These are phyloP conservation scores for Hypotaenidia philippensis DNA, from an alignment of 2,797 vertebrate genomes.

Conservation along the genomic window DNA sequence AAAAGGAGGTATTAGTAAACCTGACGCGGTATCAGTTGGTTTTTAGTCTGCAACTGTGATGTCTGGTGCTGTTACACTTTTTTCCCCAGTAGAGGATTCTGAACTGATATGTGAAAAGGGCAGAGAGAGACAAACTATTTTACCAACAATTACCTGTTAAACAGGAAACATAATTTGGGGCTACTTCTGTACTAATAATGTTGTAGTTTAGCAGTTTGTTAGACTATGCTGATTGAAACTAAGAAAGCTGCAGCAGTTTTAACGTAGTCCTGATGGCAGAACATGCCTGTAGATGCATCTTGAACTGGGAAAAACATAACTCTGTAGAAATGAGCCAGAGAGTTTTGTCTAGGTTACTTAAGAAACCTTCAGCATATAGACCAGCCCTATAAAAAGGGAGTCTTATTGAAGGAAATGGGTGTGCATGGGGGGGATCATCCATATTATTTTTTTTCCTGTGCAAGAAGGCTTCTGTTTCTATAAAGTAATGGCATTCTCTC, in stretches of 20 bases:
- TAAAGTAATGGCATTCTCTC: background rate
- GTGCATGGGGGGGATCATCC: too few relatives aligned
- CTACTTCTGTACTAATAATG: background rate
- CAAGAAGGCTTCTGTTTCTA: background rate
- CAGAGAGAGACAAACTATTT: background rate
- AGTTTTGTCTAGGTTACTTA: background rate
- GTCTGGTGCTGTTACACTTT: background rate
- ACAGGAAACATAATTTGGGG: background rate
- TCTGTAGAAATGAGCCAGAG: background rate
- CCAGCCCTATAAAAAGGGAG: background rate
- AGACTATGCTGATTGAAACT: background rate
- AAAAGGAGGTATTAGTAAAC: background rate
- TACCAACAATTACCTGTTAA: background rate
- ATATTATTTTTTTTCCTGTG: background rate
- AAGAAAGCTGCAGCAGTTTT: background rate
- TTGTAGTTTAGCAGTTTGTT: background rate
- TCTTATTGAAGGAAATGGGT: background rate
- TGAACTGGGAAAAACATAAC: background rate
- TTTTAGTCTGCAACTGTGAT: background rate
- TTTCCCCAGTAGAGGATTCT: background rate
- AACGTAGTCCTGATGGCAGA: background rate
- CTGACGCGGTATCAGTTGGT: background rate
- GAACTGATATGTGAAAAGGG: background rate
- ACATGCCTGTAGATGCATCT: background rate
- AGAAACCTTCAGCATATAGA: background rate